phyloP scores from a whole-genome alignment of 2,113 vertebrate species.

The Morone saxatilis region DNA sequence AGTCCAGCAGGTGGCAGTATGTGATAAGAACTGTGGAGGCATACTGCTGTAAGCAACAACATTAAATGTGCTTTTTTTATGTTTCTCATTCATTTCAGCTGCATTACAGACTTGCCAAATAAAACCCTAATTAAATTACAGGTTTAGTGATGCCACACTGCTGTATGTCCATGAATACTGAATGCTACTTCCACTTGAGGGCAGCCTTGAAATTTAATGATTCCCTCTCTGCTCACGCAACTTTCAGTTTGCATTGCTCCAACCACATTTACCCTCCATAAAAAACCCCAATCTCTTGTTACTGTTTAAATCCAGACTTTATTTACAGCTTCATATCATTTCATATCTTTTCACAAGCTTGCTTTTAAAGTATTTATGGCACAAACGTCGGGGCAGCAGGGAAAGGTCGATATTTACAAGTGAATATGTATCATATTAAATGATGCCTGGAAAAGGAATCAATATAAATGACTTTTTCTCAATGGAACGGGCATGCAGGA shows the following conservation, averaged over 20 bases:
- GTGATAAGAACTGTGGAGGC: background rate
- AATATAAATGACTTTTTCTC: conserved; percentile 73
- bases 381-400: conserved; percentile 46
- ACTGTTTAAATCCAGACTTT: conserved; percentile 40
- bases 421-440: conserved; percentile 76
- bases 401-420: conserved; percentile 75
- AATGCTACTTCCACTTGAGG: conserved; percentile 15
- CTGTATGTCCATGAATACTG: conserved; percentile 13
- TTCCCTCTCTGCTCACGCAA: background rate
- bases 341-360: conserved; percentile 42
- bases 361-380: conserved; percentile 69
- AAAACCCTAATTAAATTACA: background rate
- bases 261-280: conserved; percentile 8
- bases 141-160: background rate
- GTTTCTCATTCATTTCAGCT: conserved; percentile 11
- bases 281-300: background rate
- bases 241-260: background rate
- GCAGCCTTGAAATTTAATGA: conserved; percentile 38
- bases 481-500: conserved; percentile 54
- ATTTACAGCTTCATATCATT: conserved; percentile 53
- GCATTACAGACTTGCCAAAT: background rate
- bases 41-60: background rate
- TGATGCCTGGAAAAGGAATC: conserved; percentile 78
- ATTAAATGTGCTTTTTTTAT: background rate
- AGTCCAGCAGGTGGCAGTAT: conserved; percentile 72